Percentiles rank a stretch among this genome's conserved stretches.
phyloP scores from a whole-genome alignment of 2,113 vertebrate species.

The Drymodes brunneopygia region DNA sequence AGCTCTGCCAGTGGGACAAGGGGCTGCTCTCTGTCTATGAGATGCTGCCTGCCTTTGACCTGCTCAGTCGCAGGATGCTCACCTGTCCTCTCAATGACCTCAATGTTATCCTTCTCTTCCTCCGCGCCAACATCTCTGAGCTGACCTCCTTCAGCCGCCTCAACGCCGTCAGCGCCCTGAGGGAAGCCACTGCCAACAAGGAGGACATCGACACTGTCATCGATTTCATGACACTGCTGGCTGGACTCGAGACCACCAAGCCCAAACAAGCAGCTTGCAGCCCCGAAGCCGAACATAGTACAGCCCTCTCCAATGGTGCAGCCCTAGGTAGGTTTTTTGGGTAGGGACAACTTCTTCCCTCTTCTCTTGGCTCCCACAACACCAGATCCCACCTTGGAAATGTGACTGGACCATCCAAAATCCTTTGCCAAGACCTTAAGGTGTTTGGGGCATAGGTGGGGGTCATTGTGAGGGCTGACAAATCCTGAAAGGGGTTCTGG shows the following conservation, averaged over 20 bases:
- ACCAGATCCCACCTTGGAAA: background rate
- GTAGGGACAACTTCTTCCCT: background rate
- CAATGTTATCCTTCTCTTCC: conserved; percentile 90
- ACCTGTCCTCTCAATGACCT: conserved; percentile 93
- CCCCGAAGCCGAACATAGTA: background rate
- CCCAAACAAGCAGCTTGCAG: background rate
- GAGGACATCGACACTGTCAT: conserved; percentile 82
- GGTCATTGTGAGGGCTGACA: background rate
- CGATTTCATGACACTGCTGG: conserved; percentile 94
- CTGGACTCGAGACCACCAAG: conserved; percentile 76
- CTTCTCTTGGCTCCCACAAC: background rate
- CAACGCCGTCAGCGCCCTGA: conserved; percentile 81
- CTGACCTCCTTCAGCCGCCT: conserved; percentile 89
- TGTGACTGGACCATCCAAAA: background rate
- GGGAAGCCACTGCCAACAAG: conserved; percentile 71
- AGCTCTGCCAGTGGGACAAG: conserved; percentile 92
- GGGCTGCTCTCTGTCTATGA: conserved; percentile 88
- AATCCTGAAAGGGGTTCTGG: background rate
- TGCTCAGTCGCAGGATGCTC: conserved; percentile 84
- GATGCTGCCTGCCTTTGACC: conserved; percentile 89
- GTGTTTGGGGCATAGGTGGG: background rate
- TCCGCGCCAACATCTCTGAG: conserved; percentile 85
- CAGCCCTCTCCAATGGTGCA: background rate
- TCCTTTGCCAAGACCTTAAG: background rate
- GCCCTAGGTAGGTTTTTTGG: background rate